phyloP scores from a whole-genome alignment of 1,140 invertebrate species.

The Zaprionus ghesquierei region DNA sequence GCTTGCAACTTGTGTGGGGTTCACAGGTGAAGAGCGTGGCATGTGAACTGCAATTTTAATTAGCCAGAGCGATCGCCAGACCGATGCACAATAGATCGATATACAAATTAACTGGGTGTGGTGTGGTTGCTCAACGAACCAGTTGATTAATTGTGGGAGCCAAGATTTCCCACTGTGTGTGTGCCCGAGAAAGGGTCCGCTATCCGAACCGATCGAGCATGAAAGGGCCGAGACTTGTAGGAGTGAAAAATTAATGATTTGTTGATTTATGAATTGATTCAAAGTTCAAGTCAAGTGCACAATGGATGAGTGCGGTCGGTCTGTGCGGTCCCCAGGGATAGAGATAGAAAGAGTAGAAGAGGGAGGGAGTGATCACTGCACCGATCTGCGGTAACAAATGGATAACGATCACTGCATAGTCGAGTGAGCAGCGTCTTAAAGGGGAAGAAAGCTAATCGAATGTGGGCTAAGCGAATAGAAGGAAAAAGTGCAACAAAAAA shows the following conservation, averaged over 20 bases:
- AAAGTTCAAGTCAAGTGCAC: slow-evolving; percentile 78
- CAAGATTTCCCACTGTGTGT: slow-evolving; percentile 71
- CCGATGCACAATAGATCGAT: slow-evolving; percentile 64
- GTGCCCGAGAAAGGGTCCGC: slow-evolving; percentile 24
- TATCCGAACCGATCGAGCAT: slow-evolving; percentile 27
- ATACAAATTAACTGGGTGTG: slow-evolving; percentile 71
- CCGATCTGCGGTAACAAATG: slow-evolving; percentile 5
- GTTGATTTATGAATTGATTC: slow-evolving; percentile 81
- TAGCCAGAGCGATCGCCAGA: slow-evolving; percentile 61
- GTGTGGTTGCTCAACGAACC: slow-evolving; percentile 46
- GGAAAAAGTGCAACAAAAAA: not conserved
- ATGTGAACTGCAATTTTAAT: slow-evolving; percentile 61
- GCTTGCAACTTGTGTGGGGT: slow-evolving; percentile 43
- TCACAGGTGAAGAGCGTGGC: slow-evolving; percentile 46
- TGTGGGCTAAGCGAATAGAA: not conserved
- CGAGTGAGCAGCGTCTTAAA: not conserved
- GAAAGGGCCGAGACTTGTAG: slow-evolving; percentile 31
- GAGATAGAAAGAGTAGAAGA: not conserved
- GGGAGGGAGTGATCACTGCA: slow-evolving; percentile 18
- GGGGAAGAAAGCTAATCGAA: not conserved
- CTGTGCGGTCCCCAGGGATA: slow-evolving; percentile 57
- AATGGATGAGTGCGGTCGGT: slow-evolving; percentile 44
- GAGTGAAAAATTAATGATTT: slow-evolving; percentile 81
- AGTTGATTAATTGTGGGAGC: slow-evolving; percentile 81
- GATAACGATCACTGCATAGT: slow-evolving; percentile 5